Base-by-base conservation (phyloP, 2,888 invertebrate genomes). In the Caenorhabditis virilis region DNA sequence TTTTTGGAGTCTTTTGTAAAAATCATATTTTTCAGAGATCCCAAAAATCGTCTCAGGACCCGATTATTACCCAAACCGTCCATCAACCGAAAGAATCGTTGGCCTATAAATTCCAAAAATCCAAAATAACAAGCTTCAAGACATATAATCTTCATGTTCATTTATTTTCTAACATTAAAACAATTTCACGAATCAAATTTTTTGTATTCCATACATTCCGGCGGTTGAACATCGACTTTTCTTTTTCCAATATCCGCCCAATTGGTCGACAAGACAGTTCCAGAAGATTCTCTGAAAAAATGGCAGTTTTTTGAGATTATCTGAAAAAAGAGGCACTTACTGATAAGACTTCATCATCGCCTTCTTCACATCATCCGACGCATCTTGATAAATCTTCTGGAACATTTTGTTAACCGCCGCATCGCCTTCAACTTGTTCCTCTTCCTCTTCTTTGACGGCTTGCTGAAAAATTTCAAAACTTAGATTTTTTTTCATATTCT, bases 291-390 rank as follows among this genome's bases (percentile, higher is more conserved):
- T 20, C 67, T 71, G 53, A 33, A 69, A 52, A 63, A 46, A 9
- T 30, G 30, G 6, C 13, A 9, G 6, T 9, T 9, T 30, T 30
- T 30, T 30, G 13, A 9, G 6, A 30, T 30, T 30, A 13, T 30
- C 13, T 30, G 13, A 30, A 30, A 9, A 30, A 30, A 30, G 6
- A 9, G 6, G 13, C 1, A 50, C 70, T 89, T 90, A 89, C 83
- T 92, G 91, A 87, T 91, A 97, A 54, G 95, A 95, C 85, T 98
- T 98, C 83, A 94, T 93, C 97, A 98, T 98, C 0, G 98, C 98
- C 72, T 90, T 89, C 73, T 90, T 89, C 0, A 92, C 92, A 85
- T 98, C 95, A 76, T 97, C 95, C 1, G 89, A 89, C 0, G 95
- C 93, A 69, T 91, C 90, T 0, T 89, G 89, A 83, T 95, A 98